Percentiles rank a stretch among this genome's conserved stretches.
phyloP scores from a whole-genome alignment of 2,113 vertebrate genomes.

The Mellivora capensis region DNA sequence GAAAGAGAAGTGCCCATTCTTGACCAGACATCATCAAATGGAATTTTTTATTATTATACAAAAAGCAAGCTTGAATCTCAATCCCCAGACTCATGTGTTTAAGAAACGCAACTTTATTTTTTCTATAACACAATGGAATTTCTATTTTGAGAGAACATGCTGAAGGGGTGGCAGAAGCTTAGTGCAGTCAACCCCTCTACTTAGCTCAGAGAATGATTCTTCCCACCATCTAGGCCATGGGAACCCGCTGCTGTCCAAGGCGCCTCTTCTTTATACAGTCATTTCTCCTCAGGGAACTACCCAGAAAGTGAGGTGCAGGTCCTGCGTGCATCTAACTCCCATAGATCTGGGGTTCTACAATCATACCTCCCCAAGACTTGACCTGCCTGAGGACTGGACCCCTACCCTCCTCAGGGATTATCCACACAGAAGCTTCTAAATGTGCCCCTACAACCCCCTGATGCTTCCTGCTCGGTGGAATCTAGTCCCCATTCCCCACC shows the following conservation, averaged over 20 bases:
- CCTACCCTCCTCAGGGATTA: background rate
- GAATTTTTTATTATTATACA: background rate
- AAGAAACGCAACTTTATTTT: background rate
- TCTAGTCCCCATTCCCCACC: background rate
- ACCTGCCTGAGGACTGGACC: background rate
- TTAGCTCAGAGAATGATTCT: background rate
- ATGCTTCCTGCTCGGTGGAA: background rate
- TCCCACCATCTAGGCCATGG: background rate
- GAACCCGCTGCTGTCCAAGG: background rate
- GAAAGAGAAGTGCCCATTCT: background rate
- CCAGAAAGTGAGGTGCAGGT: background rate
- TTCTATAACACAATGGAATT: background rate
- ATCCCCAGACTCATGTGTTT: background rate
- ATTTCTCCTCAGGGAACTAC: background rate
- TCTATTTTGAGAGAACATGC: background rate
- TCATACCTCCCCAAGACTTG: background rate
- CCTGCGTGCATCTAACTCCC: background rate
- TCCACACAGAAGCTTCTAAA: background rate
- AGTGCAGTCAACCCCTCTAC: background rate
- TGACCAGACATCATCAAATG: background rate
- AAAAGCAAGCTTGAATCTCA: conserved; percentile 1
- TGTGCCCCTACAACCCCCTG: background rate
- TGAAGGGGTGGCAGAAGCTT: background rate
- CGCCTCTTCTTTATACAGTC: background rate
- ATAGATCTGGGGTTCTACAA: background rate